These are phyloP conservation scores for Sicus ferrugineus DNA, from an alignment of 2,888 invertebrate species.

Conservation along the genomic window DNA sequence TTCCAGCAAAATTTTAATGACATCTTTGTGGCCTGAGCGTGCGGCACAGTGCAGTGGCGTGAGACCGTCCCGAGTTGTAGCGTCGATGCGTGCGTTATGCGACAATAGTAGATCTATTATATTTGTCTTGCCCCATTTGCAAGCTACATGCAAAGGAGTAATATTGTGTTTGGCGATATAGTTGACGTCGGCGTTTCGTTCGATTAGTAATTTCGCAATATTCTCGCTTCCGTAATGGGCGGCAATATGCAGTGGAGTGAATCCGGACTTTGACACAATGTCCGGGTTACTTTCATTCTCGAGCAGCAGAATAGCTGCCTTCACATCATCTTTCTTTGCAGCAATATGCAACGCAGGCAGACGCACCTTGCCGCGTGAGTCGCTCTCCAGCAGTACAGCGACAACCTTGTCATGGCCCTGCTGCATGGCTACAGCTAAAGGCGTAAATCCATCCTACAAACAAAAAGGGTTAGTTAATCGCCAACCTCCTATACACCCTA, in stretches of 20 bases:
- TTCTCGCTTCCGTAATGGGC: conserved; percentile 98
- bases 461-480: conserved; percentile 30
- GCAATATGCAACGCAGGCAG: conserved; percentile 97
- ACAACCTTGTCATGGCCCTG: conserved; percentile 98
- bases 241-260: conserved; percentile 97
- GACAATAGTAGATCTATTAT: conserved; percentile 90
- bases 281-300: conserved; percentile 96
- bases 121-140: conserved; percentile 97
- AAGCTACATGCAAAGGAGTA: conserved; percentile 97
- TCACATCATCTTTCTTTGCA: conserved; percentile 98
- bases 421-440: conserved; percentile 98
- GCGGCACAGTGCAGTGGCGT: conserved; percentile 98
- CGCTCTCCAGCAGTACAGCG: conserved; percentile 93
- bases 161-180: conserved; percentile 97
- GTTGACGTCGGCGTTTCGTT: conserved; percentile 94
- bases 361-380: conserved; percentile 93
- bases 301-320: conserved; percentile 89
- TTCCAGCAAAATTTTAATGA: conserved; percentile 87
- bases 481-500: neutral
- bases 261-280: conserved; percentile 95
- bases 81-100: conserved; percentile 90
- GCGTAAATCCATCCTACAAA: conserved; percentile 95
- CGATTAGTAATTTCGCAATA: conserved; percentile 86
- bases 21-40: conserved; percentile 93
- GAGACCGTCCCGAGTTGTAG: conserved; percentile 92